Base-by-base conservation (phyloP, 1,140 invertebrate genomes). In the Drosophila insularis region DNA sequence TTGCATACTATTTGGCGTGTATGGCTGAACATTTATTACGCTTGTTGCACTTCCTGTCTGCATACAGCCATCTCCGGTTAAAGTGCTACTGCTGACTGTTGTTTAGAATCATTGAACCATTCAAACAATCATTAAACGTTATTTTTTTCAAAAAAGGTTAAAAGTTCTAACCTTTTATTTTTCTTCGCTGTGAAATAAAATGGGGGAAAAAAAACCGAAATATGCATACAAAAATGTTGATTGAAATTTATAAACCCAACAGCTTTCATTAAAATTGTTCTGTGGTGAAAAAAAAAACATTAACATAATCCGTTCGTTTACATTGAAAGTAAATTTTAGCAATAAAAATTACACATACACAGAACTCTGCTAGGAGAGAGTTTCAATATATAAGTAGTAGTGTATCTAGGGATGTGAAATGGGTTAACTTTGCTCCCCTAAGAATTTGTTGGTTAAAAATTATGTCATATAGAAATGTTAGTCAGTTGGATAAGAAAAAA, bases 1-100 rank as follows among this genome's bases (percentile, higher is more conserved):
- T 90, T 90, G 81, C 86, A 82, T 80, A 82, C 86, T 90, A 87
- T 86, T 82, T 78, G 80, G 87, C 74, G 65, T 68, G 71, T 78
- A 81, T 69, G 58, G 71, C 72, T 69, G 82, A 74, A 89, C 80
- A 87, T 87, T 87, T 87, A 87, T 87, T 89, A 89, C 84, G 84
- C 82, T 87, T 87, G 82, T 87, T 87, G 82, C 82, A 78, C 81
- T 76, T 77, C 72, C 64, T 69, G 65, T 21, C 39, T 53, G 61
- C 55, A 64, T 65, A 53, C 63, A 60, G 40, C 46, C 61, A 56
- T 50, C 14, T n/a, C 63, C 43, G 8, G 40, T 58, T 21, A 50
- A 50, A 50, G 43, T 50, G 43, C 43, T 17, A 50, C 43, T 43
- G 23, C 39, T 46, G 54, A 61, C 50, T 70, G 54, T 56, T 86